Evolutionary conservation across 2,797 vertebrate species (phyloP), one percentile per base, ranked within the genome.

Genomic region (Galagoides demidoff): DNA sequence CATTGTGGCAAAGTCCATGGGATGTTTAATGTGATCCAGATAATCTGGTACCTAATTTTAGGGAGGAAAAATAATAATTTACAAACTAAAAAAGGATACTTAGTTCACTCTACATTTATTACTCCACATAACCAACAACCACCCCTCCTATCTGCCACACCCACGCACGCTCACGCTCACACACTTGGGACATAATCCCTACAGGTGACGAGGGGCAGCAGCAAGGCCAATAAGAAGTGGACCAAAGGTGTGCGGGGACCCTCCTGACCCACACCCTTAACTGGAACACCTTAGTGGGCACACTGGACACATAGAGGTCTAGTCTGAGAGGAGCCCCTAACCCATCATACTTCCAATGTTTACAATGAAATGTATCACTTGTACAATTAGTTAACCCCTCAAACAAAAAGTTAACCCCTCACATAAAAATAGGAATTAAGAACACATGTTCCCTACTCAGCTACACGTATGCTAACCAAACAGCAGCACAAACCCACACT

Each of bases 1-100:
- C 99, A 99, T 99, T 87, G 99, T 99, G 97, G 99, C 99, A 97
- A 99, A 99, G 98, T 99, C 99, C 99, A 99, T 99, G 4, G 99
- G 99, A 83, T 98, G 98, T 96, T 99, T 99, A 96, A 99, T 99
- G 97, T 99, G 99, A 97, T 99, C 99, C 96, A 99, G 98, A 97
- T 99, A 99, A 97, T 99, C 99, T 0, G 99, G 99, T 87, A 99
- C 99, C 99, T 99, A 94, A 63, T 49, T 78, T 85, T 57, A 70
- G 76, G 57, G n/a, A 84, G 13, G 92, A 96, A 97, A n/a, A 97
- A 94, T n/a, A 78, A 52, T 55, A n/a, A 52, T 57, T 96, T 77
- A 92, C 61, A 83, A 52, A 83, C 87, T 88, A 74, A 39, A 16
- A 25, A 31, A 74, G 27, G 11, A 23, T 1, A 29, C 77, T 59